Conservation (phyloP, 2,888 invertebrate genomes). For the Chrysolina americana region DNA sequence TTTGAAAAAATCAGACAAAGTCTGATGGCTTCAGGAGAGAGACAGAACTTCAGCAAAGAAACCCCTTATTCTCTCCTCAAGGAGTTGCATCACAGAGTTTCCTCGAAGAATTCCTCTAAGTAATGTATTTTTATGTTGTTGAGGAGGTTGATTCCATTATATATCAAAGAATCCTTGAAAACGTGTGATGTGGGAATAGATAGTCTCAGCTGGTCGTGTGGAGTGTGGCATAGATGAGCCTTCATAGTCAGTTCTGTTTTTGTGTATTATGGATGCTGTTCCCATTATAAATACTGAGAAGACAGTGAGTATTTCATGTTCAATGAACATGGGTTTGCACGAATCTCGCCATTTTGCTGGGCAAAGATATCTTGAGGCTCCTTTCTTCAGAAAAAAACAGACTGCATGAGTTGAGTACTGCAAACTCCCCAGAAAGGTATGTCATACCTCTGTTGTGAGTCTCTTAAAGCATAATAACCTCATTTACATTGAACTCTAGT, state of each 20-base stretch:
- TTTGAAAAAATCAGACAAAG: no score
- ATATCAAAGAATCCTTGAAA: no score
- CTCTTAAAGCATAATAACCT: slow-evolving; percentile 32
- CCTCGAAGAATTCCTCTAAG: no score
- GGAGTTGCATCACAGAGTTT: no score
- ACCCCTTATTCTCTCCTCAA: no score
- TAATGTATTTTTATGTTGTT: no score
- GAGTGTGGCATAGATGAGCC: not conserved
- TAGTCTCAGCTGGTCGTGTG: not conserved
- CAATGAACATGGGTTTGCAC: not conserved
- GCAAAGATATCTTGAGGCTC: no score
- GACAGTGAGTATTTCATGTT: not conserved
- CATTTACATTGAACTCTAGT: slow-evolving; percentile 17
- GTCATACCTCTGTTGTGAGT: not conserved
- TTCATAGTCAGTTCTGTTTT: not conserved
- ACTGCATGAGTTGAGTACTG: not conserved
- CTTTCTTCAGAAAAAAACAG: not conserved
- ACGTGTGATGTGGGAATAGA: not conserved
- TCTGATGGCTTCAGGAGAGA: no score
- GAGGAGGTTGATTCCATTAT: no score
- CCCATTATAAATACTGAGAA: slow-evolving; percentile 7
- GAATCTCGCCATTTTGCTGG: no score
- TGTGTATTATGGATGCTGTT: not conserved
- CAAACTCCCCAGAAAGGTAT: not conserved
- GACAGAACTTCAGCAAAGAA: no score